These are phyloP conservation scores for Formica aserva DNA, from an alignment of 2,888 invertebrate genomes.

Conservation along the genomic window DNA sequence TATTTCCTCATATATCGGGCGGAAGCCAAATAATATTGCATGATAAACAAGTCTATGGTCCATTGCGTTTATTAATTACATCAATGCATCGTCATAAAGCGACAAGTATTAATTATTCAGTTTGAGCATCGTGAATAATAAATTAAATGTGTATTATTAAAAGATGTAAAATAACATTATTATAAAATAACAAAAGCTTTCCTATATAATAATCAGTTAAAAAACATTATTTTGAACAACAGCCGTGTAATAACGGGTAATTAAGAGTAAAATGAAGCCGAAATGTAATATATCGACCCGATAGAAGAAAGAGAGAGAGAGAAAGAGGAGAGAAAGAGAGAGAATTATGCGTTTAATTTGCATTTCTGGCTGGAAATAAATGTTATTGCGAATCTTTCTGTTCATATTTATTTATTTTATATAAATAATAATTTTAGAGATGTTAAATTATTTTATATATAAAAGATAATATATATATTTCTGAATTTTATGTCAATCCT, in stretches of 20 bases:
- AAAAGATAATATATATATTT: background rate
- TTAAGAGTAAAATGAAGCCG: constrained; percentile 19
- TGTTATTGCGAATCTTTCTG: background rate
- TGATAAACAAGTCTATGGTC: constrained; percentile 41
- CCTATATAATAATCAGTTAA: background rate
- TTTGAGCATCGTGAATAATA: constrained; percentile 35
- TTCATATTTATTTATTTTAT: background rate
- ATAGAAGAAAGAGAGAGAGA: background rate
- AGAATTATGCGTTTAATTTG: constrained; percentile 10
- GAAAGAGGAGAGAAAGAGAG: background rate
- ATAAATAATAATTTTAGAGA: constrained; percentile 18
- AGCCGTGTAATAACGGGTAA: constrained; percentile 13
- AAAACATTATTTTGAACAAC: constrained; percentile 21
- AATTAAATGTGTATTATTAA: constrained; percentile 47
- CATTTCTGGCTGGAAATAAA: background rate
- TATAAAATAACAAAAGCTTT: constrained; percentile 36
- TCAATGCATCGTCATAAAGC: constrained; percentile 44
- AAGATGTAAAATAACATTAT: constrained; percentile 38
- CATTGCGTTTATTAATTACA: constrained; percentile 55
- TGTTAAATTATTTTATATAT: background rate
- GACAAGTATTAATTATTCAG: constrained; percentile 50
- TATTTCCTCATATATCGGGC: constrained; percentile 26
- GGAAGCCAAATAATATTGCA: constrained; percentile 50
- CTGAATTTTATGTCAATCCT: background rate
- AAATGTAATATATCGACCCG: background rate